Base-by-base conservation (phyloP, 2,113 vertebrate genomes). In the Dissostichus mawsoni region DNA sequence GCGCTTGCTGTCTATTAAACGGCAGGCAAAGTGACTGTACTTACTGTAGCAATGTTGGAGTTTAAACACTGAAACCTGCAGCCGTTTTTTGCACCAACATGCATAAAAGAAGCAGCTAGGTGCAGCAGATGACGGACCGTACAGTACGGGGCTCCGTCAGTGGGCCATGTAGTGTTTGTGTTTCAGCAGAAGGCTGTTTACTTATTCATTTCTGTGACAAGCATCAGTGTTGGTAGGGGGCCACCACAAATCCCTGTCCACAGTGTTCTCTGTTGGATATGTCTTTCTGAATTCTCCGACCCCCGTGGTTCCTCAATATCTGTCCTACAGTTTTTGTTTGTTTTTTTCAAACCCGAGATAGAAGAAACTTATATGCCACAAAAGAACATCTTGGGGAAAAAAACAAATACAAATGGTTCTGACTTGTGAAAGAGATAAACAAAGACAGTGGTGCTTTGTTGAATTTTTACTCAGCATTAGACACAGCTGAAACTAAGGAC, bases 171-270 rank as follows among this genome's bases (percentile, higher is more conserved):
- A 20, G 51, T 77, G 74, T 69, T 13, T 11, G 52, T 55, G 36
- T 53, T 72, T 77, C 47, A 63, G 41, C 63, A 52, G 45, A 68
- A 16, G 7, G 33, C 23, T 83, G 13, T 73, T 78, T 80, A 48
- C 33, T 71, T 78, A 69, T 82, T 79, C n/a, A 47, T 82, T 73
- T 82, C 72, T 70, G 50, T 86, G 75, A 76, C 44, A 87, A 87
- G 75, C 68, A 78, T 57, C 69, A 77, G 72, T 3, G 2, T 61
- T 8, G 33, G 59, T 61, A 61, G 70, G 61, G 59, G 29, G 78
- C n/a, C 47, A 52, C 45, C 58, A 72, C 56, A 67, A 83, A 82
- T 62, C 62, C 71, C 59, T 68, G 70, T 6, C 23, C 44, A 50
- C 18, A 55, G 76, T 70, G 76, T 45, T 70, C 53, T 61, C 57